phyloP scores from a whole-genome alignment of 2,113 vertebrate genomes.

The Pituophis catenifer region DNA sequence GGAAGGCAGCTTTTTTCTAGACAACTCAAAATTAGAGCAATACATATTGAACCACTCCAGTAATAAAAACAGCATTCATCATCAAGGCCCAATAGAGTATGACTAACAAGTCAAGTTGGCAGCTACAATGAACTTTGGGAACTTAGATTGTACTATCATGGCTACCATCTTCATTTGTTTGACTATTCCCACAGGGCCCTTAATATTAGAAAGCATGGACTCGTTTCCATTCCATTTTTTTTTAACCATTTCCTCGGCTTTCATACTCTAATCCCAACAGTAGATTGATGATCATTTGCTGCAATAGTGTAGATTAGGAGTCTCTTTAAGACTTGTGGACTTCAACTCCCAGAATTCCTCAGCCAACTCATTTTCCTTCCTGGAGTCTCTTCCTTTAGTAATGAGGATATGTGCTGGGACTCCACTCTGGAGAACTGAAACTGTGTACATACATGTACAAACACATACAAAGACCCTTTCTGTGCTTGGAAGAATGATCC shows the following conservation, averaged over 20 bases:
- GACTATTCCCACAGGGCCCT: background rate
- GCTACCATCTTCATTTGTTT: background rate
- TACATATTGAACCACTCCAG: background rate
- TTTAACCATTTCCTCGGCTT: background rate
- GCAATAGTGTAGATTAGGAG: background rate
- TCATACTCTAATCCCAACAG: background rate
- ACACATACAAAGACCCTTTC: background rate
- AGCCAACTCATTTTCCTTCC: background rate
- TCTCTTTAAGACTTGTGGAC: background rate
- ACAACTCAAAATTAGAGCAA: background rate
- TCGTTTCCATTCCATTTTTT: background rate
- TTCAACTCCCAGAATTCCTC: background rate
- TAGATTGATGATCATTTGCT: background rate
- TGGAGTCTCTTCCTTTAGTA: background rate
- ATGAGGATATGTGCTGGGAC: background rate
- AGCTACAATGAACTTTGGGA: background rate
- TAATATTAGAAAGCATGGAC: background rate
- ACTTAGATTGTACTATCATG: background rate
- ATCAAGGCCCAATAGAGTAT: background rate
- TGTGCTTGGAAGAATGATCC: background rate
- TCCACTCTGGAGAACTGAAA: background rate
- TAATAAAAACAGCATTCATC: background rate
- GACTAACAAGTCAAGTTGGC: background rate
- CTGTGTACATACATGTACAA: fast-evolving
- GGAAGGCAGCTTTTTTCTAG: background rate